phyloP scores from a whole-genome alignment of 1,140 invertebrate species.

The Sogatella furcifera region DNA sequence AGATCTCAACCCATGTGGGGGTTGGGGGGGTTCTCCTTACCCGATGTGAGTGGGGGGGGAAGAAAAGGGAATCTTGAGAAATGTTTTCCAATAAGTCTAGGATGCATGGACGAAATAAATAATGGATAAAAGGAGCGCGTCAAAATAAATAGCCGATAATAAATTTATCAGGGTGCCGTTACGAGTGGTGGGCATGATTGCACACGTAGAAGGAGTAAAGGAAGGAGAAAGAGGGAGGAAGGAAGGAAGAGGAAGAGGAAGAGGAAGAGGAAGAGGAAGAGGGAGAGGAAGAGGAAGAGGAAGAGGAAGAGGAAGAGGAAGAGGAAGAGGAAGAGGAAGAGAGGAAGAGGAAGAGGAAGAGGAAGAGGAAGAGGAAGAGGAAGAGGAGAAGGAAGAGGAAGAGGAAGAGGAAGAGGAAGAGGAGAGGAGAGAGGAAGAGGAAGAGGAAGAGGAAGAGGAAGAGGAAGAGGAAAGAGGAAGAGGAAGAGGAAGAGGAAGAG shows the following conservation, averaged over 20 bases:
- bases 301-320: conserved; percentile 1
- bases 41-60: too few species aligned
- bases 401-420: conserved; percentile 9
- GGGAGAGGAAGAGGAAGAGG: conserved; percentile 12
- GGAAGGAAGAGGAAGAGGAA: conserved; percentile 10
- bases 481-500: not conserved
- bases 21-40: too few species aligned
- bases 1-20: too few species aligned
- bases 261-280: not conserved
- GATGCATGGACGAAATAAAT: too few species aligned
- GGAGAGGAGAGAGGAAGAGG: conserved; percentile 5
- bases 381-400: conserved; percentile 12
- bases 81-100: too few species aligned
- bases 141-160: not conserved
- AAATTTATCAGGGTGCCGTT: not conserved
- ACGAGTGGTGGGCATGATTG: not conserved
- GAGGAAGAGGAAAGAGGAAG: conserved; percentile 11
- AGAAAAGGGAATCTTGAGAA: too few species aligned
- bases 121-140: too few species aligned
- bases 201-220: conserved; percentile 2
- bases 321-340: conserved; percentile 12
- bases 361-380: conserved; percentile 8
- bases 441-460: too few species aligned
- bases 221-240: conserved; percentile 12
- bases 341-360: not conserved